These are phyloP conservation scores for Phrynocephalus versicolor DNA, from an alignment of 2,113 vertebrate species.

Conservation along the genomic window DNA sequence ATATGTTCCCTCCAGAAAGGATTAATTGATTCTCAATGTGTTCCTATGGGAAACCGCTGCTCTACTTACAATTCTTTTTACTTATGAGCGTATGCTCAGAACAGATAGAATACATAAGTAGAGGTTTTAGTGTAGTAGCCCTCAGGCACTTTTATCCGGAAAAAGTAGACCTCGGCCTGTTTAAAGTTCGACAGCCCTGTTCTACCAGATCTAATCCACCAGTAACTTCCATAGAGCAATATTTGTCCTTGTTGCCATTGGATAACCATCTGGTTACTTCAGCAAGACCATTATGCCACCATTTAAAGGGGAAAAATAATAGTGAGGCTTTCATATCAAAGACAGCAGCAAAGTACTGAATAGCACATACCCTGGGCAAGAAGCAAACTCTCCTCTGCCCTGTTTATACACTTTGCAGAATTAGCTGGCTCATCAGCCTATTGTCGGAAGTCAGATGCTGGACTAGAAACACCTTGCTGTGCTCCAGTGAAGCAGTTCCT, in stretches of 20 bases:
- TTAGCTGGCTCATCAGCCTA: background rate
- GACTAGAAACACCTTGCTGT: background rate
- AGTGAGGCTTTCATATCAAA: background rate
- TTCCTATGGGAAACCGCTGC: too few species aligned
- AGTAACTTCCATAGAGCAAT: background rate
- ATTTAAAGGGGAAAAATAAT: background rate
- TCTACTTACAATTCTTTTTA: too few species aligned
- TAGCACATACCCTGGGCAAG: background rate
- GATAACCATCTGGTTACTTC: background rate
- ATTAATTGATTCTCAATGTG: too few species aligned
- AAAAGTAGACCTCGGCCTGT: too few species aligned
- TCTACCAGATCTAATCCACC: background rate
- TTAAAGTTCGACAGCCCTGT: too few species aligned
- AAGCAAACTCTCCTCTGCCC: background rate
- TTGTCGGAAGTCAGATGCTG: background rate
- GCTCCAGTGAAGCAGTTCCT: background rate
- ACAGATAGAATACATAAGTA: too few species aligned
- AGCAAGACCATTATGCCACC: background rate
- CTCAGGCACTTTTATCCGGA: too few species aligned
- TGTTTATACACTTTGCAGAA: background rate
- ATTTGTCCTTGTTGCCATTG: background rate
- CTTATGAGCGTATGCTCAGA: too few species aligned
- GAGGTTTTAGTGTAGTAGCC: too few species aligned
- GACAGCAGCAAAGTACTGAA: background rate
- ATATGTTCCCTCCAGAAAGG: too few species aligned